Base-by-base conservation (phyloP, 2,797 vertebrate genomes). In the Masticophis lateralis region DNA sequence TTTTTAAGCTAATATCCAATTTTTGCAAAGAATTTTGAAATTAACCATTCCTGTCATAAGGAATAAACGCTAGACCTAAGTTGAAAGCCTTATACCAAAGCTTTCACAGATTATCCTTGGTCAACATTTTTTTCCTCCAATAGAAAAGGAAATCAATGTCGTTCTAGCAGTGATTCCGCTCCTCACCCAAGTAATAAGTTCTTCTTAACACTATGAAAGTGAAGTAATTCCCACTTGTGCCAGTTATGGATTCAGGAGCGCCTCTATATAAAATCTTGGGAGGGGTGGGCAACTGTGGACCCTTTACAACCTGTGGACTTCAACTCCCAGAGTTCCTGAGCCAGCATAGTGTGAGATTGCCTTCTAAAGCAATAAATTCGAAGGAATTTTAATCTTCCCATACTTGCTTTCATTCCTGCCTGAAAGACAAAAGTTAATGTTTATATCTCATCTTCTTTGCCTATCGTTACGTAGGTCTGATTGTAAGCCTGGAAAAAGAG, bases 401-500 rank as follows among this genome's bases (percentile, higher is more conserved):
- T 28, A 0, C 0, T 37, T 53, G 3, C 1, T 91, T 57, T 9
- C n/a, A 66, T 86, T 28, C 11, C 74, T n/a, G 69, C n/a, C n/a
- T 59, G 55, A 88, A 10, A 22, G 20, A 25, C 74, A 47, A 83
- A 22, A 11, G 74, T 25, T 47, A 47, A 47, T 47, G 8, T 43
- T 79, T 10, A 79, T 91, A 91, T 93, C 92, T 93, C 22, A n/a
- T 12, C 91, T 43, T 94, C 88, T 95, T 93, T 92, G 92, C 27
- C 5, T 14, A 5, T 57, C 95, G 92, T 93, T 90, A 97, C 95
- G 95, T 96, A 99, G 99, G 99, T 93, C 97, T 99, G 96, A 99
- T 99, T 96, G 98, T 99, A 97, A 99, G 98, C 98, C 97, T 99
- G 97, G 99, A 99, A 97, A 99, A 99, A 97, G 99, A 99, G 96